Base-by-base conservation (phyloP, 2,113 vertebrate genomes). In the Ivindomyrus marchei region DNA sequence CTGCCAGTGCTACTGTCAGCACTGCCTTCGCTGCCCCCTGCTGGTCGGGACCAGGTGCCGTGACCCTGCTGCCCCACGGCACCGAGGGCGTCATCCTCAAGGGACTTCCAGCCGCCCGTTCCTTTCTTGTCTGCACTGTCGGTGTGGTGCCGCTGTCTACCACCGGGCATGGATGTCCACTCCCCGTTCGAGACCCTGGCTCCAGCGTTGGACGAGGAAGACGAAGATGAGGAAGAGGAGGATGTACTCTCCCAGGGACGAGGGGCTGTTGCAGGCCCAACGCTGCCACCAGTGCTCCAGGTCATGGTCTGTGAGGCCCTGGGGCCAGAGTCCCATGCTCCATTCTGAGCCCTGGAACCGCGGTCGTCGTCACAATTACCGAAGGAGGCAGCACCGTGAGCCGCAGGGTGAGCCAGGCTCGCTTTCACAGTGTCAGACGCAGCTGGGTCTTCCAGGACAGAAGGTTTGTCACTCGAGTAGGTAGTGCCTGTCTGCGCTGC, bases 381-480 rank as follows among this genome's bases (percentile, higher is more conserved):
- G 93, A 96, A 96, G 96, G 96, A 94, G 93, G 96, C 92, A 88
- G 97, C 95, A 92, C 96, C 95, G 52, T 95, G 96, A 47, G 94
- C 85, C 91, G 95, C 97, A 90, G 97, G 95, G 96, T 97, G 97
- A 96, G 97, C 96, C 96, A 96, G 96, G 95, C 97, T 97, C 96
- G 97, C 95, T 94, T 99, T 99, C 98, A 99, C 98, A 99, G 98
- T 99, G 98, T 99, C 98, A 94, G 95, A 95, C 94, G 95, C 96
- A 95, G 96, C 95, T 95, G 96, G 96, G 96, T 96, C 96, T 92
- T 95, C 97, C 47, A 96, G 95, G 95, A 96, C 95, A 46, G 95
- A 94, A 39, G 95, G 96, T 96, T 95, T 97, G 97, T 99, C 98
- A 95, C 96, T 97, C 94, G 97, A 96, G 95, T 96, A 98, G 94